A percentile compares a stretch with the other conserved stretches of the same genome.
phyloP scores from a whole-genome alignment of 2,797 vertebrate species.

The Cygnus olor region DNA sequence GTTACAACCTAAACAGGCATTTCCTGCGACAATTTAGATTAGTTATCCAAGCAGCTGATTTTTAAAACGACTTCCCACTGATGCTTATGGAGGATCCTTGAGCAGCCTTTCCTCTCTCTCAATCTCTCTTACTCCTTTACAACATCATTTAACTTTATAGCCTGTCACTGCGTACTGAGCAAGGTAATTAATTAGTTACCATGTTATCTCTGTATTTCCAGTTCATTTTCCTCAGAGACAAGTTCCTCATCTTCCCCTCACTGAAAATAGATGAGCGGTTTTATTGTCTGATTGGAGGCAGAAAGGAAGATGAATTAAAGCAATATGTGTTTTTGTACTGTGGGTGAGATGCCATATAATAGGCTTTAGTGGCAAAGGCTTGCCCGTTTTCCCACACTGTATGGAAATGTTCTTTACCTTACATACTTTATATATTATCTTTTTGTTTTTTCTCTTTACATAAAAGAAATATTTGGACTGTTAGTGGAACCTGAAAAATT shows the following conservation, averaged over 20 bases:
- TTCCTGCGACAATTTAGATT: neutral
- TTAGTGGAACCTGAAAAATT: neutral
- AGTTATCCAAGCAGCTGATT: neutral
- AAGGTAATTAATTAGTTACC: neutral
- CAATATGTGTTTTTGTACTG: neutral
- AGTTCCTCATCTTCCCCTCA: neutral
- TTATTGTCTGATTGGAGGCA: neutral
- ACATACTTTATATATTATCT: neutral
- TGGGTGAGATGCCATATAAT: neutral
- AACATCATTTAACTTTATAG: neutral
- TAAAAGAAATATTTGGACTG: neutral
- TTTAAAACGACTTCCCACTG: neutral
- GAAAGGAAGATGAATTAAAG: neutral
- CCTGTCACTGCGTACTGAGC: neutral
- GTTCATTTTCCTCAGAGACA: neutral
- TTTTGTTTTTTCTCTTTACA: neutral
- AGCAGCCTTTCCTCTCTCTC: neutral
- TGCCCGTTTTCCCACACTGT: neutral
- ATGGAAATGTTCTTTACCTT: neutral
- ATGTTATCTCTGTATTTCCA: neutral
- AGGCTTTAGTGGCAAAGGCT: neutral
- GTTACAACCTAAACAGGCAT: neutral
- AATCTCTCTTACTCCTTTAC: neutral
- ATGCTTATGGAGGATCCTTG: neutral
- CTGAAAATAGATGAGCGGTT: neutral